Conservation (phyloP, 2,113 vertebrate genomes). For the Brevimyrus niger region DNA sequence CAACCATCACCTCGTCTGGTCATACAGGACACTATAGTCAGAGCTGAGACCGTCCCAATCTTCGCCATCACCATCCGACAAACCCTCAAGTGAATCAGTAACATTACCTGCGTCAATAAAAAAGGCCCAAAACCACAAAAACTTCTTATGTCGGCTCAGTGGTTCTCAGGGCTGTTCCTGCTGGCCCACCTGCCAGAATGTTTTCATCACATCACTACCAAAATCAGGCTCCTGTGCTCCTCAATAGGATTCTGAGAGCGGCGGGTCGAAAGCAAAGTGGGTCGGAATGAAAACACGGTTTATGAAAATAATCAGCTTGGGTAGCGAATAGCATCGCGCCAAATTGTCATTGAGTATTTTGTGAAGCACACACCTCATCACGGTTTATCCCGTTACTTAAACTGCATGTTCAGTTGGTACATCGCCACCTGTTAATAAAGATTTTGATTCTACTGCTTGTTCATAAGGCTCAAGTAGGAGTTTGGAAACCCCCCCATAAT, state of each 20-base stretch:
- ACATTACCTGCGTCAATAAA: background rate
- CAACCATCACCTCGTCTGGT: too few relatives aligned
- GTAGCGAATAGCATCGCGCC: background rate
- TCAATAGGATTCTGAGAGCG: too few relatives aligned
- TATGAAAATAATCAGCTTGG: background rate
- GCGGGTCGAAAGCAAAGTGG: too few relatives aligned
- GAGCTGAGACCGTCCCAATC: too few relatives aligned
- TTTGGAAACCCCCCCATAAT: background rate
- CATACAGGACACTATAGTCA: too few relatives aligned
- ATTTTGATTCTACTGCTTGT: background rate
- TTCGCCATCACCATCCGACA: too few relatives aligned
- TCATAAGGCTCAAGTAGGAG: background rate
- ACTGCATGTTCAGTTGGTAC: background rate
- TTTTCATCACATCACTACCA: background rate
- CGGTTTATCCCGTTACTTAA: background rate
- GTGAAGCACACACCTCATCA: background rate
- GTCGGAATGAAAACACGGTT: too few relatives aligned
- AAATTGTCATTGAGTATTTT: background rate
- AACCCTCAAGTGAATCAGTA: too few relatives aligned
- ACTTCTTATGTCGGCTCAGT: background rate
- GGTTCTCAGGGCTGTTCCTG: background rate
- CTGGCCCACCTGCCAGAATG: background rate
- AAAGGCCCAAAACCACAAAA: background rate
- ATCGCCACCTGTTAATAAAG: background rate
- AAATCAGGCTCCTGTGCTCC: too few relatives aligned